Evolutionary conservation across 2,888 invertebrate genomes (phyloP).

Genomic region (Drosophila conformis): DNA sequence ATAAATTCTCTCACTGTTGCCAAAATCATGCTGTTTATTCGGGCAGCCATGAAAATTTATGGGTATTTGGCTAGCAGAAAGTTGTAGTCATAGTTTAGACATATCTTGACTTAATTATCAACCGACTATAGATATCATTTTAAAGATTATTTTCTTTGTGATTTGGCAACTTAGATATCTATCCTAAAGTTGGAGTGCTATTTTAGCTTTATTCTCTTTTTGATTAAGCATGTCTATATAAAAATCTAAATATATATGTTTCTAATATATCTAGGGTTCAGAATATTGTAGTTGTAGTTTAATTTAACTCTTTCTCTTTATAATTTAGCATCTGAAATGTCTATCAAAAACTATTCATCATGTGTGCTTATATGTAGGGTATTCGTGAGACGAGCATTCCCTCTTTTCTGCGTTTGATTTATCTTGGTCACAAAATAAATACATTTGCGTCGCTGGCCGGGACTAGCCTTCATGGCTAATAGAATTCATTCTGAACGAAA

Average conservation of each 20-base stretch:
- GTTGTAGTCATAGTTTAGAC: background rate
- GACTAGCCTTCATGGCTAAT: slow-evolving; percentile 12
- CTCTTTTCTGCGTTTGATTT: slow-evolving; percentile 33
- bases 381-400: background rate
- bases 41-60: background rate
- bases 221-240: too few species aligned
- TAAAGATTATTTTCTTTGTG: background rate
- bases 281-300: background rate
- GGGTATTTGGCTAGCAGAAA: background rate
- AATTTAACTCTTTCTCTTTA: background rate
- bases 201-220: background rate
- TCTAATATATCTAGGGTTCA: background rate
- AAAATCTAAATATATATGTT: background rate
- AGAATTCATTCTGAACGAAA: slow-evolving; percentile 5
- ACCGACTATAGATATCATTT: background rate
- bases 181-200: background rate
- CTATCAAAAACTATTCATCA: background rate
- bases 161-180: background rate
- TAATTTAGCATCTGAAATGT: background rate
- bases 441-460: slow-evolving; percentile 28
- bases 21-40: slow-evolving; percentile 24
- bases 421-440: slow-evolving; percentile 38
- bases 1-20: slow-evolving; percentile 26
- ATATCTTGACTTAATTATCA: background rate
- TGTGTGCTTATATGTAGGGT: background rate